Percentiles rank a stretch among this genome's conserved stretches.
These are phyloP conservation scores for Acomys russatus DNA, from an alignment of 2,797 vertebrate species.

Conservation along the genomic window DNA sequence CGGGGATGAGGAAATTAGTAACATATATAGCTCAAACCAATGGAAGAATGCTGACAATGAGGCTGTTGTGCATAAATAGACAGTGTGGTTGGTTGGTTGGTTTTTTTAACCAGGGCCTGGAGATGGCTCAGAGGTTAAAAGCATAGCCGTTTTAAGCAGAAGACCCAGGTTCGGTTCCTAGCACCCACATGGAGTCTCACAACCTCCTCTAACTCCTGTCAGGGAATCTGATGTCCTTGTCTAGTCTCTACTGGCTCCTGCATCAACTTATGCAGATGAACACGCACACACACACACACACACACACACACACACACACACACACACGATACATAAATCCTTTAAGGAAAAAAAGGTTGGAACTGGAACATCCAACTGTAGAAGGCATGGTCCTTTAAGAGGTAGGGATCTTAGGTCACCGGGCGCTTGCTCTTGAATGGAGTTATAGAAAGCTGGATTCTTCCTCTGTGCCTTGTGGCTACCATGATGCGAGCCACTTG, in stretches of 20 bases:
- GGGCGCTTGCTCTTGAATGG: not conserved
- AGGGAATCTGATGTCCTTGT: not conserved
- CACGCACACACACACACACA: not conserved
- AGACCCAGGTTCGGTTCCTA: not conserved
- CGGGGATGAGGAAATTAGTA: not conserved
- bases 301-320: no score
- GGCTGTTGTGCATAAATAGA: not conserved
- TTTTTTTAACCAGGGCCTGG: not conserved
- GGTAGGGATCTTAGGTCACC: not conserved
- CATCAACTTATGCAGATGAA: not conserved
- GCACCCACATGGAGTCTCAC: no score
- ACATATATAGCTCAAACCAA: not conserved
- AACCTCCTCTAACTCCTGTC: not conserved
- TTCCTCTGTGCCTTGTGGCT: not conserved
- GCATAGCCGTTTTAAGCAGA: not conserved
- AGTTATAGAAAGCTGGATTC: not conserved
- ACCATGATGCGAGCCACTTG: not conserved
- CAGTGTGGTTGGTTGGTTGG: not conserved
- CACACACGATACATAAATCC: not conserved
- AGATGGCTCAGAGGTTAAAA: not conserved
- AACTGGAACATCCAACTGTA: not conserved
- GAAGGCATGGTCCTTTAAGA: not conserved
- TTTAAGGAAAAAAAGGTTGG: not conserved
- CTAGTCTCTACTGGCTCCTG: not conserved
- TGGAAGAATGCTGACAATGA: not conserved